These are phyloP conservation scores for Yponomeuta plumbellus DNA, from an alignment of 2,888 invertebrate genomes.

Conservation along the genomic window DNA sequence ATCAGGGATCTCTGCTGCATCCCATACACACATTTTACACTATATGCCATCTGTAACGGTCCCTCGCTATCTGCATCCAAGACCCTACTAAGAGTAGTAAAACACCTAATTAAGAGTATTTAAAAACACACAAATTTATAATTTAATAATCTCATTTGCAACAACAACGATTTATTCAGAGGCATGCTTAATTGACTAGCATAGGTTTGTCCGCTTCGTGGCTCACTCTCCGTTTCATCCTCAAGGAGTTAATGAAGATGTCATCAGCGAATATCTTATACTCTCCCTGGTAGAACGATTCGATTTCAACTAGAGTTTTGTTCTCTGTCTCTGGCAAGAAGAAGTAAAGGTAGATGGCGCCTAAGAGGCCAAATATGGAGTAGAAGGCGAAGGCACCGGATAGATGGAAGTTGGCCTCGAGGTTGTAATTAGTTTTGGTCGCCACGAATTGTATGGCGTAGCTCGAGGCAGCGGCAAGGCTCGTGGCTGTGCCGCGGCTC, in stretches of 20 bases:
- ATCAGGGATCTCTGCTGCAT: no score
- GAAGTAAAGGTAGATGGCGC: constrained; percentile 69
- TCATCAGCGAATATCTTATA: constrained; percentile 61
- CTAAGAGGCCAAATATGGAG: constrained; percentile 57
- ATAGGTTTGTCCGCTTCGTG: constrained; percentile 47
- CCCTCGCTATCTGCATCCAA: no score
- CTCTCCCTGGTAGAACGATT: constrained; percentile 61
- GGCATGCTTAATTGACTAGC: constrained; percentile 45
- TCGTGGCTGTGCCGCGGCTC: constrained; percentile 72
- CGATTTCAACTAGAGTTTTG: constrained; percentile 69
- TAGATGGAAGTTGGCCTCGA: constrained; percentile 63
- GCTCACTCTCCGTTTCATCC: constrained; percentile 41
- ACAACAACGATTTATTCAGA: background rate
- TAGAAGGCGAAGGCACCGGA: constrained; percentile 70
- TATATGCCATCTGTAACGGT: no score
- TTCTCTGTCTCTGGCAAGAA: constrained; percentile 75
- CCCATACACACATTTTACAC: no score
- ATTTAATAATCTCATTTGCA: background rate
- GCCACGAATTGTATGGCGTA: constrained; percentile 69
- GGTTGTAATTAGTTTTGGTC: constrained; percentile 71
- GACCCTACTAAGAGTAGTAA: background rate
- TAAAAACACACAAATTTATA: background rate
- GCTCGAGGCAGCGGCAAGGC: constrained; percentile 66
- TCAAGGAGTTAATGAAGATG: constrained; percentile 56
- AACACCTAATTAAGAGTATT: background rate